These are phyloP conservation scores for Ophthalmolycus amberensis DNA, from an alignment of 2,113 vertebrate genomes.

Conservation along the genomic window DNA sequence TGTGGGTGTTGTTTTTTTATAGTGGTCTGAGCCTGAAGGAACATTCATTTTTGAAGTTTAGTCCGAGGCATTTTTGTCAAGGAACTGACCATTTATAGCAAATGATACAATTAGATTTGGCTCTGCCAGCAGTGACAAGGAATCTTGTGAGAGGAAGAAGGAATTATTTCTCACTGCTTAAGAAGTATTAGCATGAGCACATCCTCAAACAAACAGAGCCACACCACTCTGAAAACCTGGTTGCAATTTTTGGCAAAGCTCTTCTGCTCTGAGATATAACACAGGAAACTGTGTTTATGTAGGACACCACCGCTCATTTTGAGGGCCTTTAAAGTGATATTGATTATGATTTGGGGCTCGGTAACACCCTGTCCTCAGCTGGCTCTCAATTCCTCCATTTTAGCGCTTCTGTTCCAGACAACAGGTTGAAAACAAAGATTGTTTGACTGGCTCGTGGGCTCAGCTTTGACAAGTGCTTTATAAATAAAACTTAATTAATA, in stretches of 20 bases:
- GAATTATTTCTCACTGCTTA: constrained; percentile 8
- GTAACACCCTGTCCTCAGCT: background rate
- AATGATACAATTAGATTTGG: background rate
- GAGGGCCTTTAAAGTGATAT: background rate
- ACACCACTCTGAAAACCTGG: background rate
- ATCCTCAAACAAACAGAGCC: background rate
- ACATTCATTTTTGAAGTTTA: background rate
- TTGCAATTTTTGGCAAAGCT: background rate
- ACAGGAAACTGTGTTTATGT: background rate
- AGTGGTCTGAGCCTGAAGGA: background rate
- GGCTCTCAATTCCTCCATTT: background rate
- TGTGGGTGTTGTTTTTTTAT: background rate
- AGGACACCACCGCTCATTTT: background rate
- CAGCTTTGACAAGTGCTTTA: background rate
- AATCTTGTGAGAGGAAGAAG: background rate
- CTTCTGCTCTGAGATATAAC: background rate
- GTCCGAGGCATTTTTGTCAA: background rate
- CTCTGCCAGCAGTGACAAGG: background rate
- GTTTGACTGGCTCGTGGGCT: background rate
- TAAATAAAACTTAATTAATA: background rate
- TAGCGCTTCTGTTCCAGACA: background rate
- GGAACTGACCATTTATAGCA: background rate
- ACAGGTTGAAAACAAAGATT: background rate
- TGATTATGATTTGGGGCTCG: background rate
- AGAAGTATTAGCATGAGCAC: background rate